Percentiles rank a stretch among this genome's conserved stretches.
These are phyloP conservation scores for Drosophila melanica DNA, from an alignment of 1,140 invertebrate species.

Conservation along the genomic window DNA sequence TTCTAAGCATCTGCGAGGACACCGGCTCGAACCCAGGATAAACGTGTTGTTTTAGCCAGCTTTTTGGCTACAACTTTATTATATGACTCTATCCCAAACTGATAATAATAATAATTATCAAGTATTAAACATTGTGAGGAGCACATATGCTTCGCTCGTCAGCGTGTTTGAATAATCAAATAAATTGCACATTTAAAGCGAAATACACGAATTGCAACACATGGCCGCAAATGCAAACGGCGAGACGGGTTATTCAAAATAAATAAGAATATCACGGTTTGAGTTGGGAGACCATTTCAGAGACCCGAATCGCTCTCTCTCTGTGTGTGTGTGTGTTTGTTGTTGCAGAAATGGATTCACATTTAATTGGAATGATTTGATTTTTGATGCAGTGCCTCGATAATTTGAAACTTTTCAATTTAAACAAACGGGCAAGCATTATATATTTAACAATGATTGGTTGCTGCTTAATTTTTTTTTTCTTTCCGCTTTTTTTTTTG, in stretches of 20 bases:
- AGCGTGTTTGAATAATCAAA: slow-evolving; percentile 22
- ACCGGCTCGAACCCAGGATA: too few relatives aligned
- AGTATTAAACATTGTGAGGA: too few relatives aligned
- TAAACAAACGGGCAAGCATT: slow-evolving; percentile 64
- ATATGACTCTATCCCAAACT: too few relatives aligned
- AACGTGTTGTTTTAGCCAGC: too few relatives aligned
- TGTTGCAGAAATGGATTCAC: slow-evolving; percentile 65
- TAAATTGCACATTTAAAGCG: slow-evolving; percentile 24
- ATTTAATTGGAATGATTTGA: slow-evolving; percentile 83
- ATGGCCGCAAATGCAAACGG: slow-evolving; percentile 1
- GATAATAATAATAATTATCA: too few relatives aligned
- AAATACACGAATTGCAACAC: slow-evolving; percentile 14
- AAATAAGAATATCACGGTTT: slow-evolving; percentile 2
- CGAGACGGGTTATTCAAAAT: not conserved
- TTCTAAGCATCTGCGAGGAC: too few relatives aligned
- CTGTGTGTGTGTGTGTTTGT: not conserved
- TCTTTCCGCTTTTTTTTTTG: slow-evolving; percentile 15
- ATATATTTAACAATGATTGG: slow-evolving; percentile 74
- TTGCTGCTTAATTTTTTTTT: slow-evolving; percentile 72
- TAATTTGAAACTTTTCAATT: slow-evolving; percentile 80
- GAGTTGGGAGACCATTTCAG: not conserved
- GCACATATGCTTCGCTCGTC: slow-evolving; percentile 1
- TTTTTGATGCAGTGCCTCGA: slow-evolving; percentile 68
- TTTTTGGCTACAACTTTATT: too few relatives aligned
- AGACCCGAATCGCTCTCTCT: too few relatives aligned